A percentile compares a stretch with the other conserved stretches of the same genome.
Evolutionary conservation across 2,113 vertebrate genomes (phyloP).

Genomic region (Brachirus orientalis): DNA sequence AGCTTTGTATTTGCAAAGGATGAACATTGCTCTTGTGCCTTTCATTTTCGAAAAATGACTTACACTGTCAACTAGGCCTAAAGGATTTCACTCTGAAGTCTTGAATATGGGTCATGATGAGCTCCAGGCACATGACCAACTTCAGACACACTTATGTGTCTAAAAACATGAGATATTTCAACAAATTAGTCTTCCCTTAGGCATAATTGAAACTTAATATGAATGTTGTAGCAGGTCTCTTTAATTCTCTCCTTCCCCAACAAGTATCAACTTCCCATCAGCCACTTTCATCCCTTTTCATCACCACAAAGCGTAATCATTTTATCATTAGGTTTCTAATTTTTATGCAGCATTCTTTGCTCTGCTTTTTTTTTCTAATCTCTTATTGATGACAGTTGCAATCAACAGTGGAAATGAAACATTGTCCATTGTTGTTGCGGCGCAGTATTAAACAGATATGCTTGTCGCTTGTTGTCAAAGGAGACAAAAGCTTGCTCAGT

Average conservation of each 20-base stretch:
- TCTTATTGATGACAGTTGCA: constrained; percentile 70
- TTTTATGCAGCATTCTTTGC: constrained; percentile 63
- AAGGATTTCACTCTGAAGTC: not conserved
- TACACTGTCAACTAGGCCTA: not conserved
- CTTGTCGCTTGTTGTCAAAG: constrained; percentile 53
- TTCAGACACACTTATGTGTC: constrained; percentile 18
- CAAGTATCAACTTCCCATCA: constrained; percentile 55
- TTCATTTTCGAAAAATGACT: not conserved
- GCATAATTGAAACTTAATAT: constrained; percentile 57
- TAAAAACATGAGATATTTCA: constrained; percentile 41
- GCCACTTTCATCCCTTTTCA: constrained; percentile 40
- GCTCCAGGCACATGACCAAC: constrained; percentile 26
- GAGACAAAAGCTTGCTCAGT: constrained; percentile 5
- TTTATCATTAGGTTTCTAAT: constrained; percentile 70
- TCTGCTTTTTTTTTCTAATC: constrained; percentile 69
- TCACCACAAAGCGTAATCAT: constrained; percentile 61
- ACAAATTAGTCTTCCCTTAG: constrained; percentile 42
- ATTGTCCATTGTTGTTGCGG: constrained; percentile 46
- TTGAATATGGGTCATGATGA: constrained; percentile 38
- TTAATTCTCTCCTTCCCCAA: constrained; percentile 6
- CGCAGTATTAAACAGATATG: constrained; percentile 57
- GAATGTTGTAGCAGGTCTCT: constrained; percentile 53
- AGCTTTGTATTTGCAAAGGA: not conserved
- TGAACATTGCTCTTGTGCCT: not conserved
- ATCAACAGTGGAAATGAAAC: constrained; percentile 67